Base-by-base conservation (phyloP, 1,140 invertebrate species). In the Copidosoma floridanum region DNA sequence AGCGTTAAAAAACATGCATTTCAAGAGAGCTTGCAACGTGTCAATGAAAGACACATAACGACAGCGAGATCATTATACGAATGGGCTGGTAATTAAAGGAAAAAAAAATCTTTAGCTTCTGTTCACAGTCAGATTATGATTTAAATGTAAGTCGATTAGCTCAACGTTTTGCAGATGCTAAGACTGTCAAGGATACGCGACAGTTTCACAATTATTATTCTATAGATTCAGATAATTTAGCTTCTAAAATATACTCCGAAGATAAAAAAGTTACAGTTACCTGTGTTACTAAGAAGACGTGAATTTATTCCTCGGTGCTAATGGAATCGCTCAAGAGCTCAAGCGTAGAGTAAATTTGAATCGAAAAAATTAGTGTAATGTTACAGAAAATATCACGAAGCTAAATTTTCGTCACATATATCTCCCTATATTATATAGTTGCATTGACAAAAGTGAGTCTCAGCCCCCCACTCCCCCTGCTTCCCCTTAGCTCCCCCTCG, bases 1-100 rank as follows among this genome's bases (percentile, higher is more conserved):
- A 53, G 57, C 10, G 57, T 71, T 0, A 69, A 70, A 55, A 27
- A 66, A 46, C 14, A 38, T 20, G 71, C 66, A 0, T 51, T 38
- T 8, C 61, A 54, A 29, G 52, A n/a, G n/a, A n/a, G n/a, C n/a
- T n/a, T n/a, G n/a, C n/a, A n/a, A n/a, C n/a, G n/a, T n/a, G n/a
- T n/a, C 10, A 71, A 63, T 35, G 40, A 70, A 29, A 63, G 67
- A 56, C 38, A 63, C 27, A 16, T 63, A 27, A 46, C 54, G 55
- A 32, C 5, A 18, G 29, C 56, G 52, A 18, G 56, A n/a, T 44
- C 61, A 37, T 29, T 16, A 26, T 27, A 23, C 24, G 63, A 10
- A 63, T 57, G 65, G 61, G 53, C 1, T 14, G 20, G 18, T 29
- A 0, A 4, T 66, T 54, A 57, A 61, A 61, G n/a, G 50, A 66